A percentile compares a stretch with the other conserved stretches of the same genome.
phyloP scores from a whole-genome alignment of 2,113 vertebrate species.

The Mugil cephalus region DNA sequence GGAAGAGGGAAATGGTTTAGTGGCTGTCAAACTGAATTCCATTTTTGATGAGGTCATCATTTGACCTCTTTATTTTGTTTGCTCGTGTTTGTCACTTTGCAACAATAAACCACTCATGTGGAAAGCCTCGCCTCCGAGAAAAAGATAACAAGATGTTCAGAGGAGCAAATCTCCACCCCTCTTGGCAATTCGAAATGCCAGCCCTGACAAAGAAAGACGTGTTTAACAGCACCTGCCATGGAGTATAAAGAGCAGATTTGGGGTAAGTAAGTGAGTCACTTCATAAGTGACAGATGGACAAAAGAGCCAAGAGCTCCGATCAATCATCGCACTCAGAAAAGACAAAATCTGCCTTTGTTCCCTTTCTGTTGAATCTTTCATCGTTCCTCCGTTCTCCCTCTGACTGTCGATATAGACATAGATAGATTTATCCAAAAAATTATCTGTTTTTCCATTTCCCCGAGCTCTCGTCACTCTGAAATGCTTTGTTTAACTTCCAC shows the following conservation, averaged over 20 bases:
- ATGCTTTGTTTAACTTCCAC: too few relatives aligned
- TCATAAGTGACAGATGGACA: constrained; percentile 43
- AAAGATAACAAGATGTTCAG: not conserved
- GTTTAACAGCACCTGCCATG: constrained; percentile 36
- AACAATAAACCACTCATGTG: not conserved
- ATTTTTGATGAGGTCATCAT: not conserved
- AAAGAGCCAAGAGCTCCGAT: constrained; percentile 35
- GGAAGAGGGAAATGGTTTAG: too few relatives aligned
- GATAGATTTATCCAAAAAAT: not conserved
- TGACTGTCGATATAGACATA: not conserved
- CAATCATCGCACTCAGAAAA: constrained; percentile 31
- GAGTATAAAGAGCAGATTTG: constrained; percentile 28
- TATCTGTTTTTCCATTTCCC: not conserved
- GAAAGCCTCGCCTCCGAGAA: not conserved
- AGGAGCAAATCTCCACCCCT: not conserved
- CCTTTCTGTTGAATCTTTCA: constrained; percentile 18
- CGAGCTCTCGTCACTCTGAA: not conserved
- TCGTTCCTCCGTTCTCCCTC: not conserved
- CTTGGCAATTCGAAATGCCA: constrained; percentile 23
- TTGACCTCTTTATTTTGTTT: constrained; percentile 1
- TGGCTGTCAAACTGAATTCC: constrained; percentile 3
- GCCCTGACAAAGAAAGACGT: constrained; percentile 15
- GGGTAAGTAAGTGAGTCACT: constrained; percentile 46
- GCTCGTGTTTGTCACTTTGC: not conserved
- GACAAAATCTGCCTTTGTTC: constrained; percentile 12